Evolutionary conservation across 2,113 vertebrate genomes (phyloP).

Genomic region (Promerops cafer): DNA sequence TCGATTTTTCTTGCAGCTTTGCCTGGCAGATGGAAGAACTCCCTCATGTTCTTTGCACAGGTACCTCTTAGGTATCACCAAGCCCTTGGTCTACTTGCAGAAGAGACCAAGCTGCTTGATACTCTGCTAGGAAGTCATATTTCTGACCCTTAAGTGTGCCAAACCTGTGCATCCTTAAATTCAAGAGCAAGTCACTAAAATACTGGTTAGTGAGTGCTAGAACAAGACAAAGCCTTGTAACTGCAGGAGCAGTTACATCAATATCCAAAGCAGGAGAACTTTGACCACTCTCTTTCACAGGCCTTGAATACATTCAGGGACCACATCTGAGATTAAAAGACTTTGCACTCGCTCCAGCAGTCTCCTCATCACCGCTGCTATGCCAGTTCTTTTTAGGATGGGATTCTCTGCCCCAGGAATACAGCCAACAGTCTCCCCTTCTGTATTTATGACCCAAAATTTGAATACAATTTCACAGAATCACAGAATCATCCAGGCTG

Average conservation of each 20-base stretch:
- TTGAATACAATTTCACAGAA: neutral
- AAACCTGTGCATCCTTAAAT: neutral
- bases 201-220: fast-evolving
- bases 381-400: neutral
- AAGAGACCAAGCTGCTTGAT: neutral
- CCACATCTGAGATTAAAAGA: neutral
- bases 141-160: neutral
- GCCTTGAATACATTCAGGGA: neutral
- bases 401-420: neutral
- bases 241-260: neutral
- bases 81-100: neutral
- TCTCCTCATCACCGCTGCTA: neutral
- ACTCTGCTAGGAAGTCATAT: neutral
- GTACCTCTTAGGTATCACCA: neutral
- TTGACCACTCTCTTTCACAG: neutral
- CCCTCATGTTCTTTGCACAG: neutral
- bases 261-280: neutral
- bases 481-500: neutral
- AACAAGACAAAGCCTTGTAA: neutral
- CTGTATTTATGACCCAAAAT: neutral
- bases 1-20: neutral
- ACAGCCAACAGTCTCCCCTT: neutral
- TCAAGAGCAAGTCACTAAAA: neutral
- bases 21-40: neutral
- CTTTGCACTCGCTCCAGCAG: neutral